Evolutionary conservation across 2,888 invertebrate genomes (phyloP).

Genomic region (Sinentomon sp.): DNA sequence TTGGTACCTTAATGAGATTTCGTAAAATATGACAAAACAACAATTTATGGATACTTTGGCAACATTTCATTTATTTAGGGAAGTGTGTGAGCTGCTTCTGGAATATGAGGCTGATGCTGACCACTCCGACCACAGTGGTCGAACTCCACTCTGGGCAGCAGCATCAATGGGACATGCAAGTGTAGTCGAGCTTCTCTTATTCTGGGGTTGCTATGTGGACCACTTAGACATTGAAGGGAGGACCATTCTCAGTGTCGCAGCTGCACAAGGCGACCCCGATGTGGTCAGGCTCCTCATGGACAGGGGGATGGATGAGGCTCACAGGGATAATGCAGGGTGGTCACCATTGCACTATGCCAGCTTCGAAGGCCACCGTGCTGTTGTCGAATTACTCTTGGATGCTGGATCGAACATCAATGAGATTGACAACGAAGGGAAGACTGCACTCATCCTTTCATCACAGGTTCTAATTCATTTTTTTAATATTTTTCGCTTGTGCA

Average conservation of each 20-base stretch:
- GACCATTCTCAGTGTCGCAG: slow-evolving; percentile 32
- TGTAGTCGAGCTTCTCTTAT: slow-evolving; percentile 55
- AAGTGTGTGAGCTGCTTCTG: slow-evolving; percentile 64
- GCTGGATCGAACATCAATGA: slow-evolving; percentile 69
- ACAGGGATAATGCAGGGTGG: slow-evolving; percentile 76
- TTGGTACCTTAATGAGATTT: no score
- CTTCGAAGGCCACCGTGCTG: slow-evolving; percentile 68
- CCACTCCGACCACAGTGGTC: slow-evolving; percentile 47
- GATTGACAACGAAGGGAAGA: slow-evolving; percentile 71
- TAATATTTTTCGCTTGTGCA: no score
- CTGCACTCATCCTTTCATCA: slow-evolving; percentile 58
- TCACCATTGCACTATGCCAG: slow-evolving; percentile 87
- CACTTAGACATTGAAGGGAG: slow-evolving; percentile 79
- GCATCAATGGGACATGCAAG: slow-evolving; percentile 73
- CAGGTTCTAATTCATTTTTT: no score
- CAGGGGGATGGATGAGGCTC: slow-evolving; percentile 33
- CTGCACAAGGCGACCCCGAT: slow-evolving; percentile 46
- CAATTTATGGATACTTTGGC: no score
- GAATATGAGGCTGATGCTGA: slow-evolving; percentile 83
- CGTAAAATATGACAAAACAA: no score
- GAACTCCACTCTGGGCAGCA: slow-evolving; percentile 71
- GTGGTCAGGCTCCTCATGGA: slow-evolving; percentile 69
- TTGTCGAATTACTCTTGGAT: slow-evolving; percentile 50
- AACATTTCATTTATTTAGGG: slow-evolving; percentile 26
- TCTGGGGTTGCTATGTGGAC: slow-evolving; percentile 89